Base-by-base conservation (phyloP, 1,140 invertebrate genomes). In the Orussus abietinus region DNA sequence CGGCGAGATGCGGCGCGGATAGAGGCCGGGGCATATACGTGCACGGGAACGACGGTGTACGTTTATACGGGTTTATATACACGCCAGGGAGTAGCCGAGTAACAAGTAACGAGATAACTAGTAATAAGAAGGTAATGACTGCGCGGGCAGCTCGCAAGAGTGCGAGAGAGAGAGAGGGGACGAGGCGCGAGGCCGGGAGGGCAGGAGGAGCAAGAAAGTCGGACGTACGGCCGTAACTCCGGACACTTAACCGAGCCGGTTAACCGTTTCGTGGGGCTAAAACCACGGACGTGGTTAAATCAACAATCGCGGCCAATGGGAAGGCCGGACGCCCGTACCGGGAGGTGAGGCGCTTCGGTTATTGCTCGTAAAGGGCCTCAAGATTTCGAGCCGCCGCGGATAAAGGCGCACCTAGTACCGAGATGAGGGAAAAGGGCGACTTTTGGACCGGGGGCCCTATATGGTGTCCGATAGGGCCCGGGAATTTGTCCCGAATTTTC, bases 81-180 rank as follows among this genome's bases (percentile, higher is more conserved):
- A 10, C 12, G 2, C 10, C 50, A 53, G 56, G 42, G 42, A 46
- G 40, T 49, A 49, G 51, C 47, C n/a, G 41, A 42, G 43, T 49
- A 49, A 45, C 49, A 49, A 47, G 53, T 55, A 60, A 60, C 53
- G 50, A 63, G 55, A 60, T 60, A 61, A 59, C 60, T 57, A 59
- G 60, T 63, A 63, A 61, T 63, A 59, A 63, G 60, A 53, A 63
- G 55, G 56, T 61, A 61, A 61, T 63, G 56, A 57, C 49, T 51
- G 45, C 40, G 32, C 31, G 44, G 35, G 28, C 29, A 28, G 21
- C 21, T 20, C 37, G 10, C 12, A 10, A 4, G 42, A 44, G 48
- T 22, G 43, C 38, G 18, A 29, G 30, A 42, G 41, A 47, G 29
- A 17, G 32, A 19, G 18, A 32, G 41, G 32, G 19, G 14, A 30